phyloP scores from a whole-genome alignment of 1,140 invertebrate genomes.

The Lepidurus couesii region DNA sequence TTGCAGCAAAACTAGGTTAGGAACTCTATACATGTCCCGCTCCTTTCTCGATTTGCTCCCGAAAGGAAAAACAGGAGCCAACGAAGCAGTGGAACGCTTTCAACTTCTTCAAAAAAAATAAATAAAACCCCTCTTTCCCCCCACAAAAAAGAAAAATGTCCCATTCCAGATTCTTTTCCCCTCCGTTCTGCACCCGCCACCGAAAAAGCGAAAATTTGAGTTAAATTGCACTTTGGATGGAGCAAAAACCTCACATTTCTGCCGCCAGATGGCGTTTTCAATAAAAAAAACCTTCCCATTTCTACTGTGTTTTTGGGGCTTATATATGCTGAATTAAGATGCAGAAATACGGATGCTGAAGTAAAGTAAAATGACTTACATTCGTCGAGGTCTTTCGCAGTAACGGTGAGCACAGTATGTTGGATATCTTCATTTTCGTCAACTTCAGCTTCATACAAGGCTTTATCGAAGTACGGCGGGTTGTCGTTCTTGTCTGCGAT shows the following conservation, averaged over 20 bases:
- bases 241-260: background rate
- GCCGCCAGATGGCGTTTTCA: background rate
- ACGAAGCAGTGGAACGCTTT: background rate
- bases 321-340: background rate
- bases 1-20: background rate
- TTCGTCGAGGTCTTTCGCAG: conserved; percentile 96
- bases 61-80: background rate
- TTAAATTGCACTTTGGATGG: background rate
- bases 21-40: background rate
- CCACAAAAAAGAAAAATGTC: too few species aligned
- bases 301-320: background rate
- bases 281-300: background rate
- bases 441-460: conserved; percentile 90
- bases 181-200: too few species aligned
- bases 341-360: conserved; percentile 27
- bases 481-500: conserved; percentile 91
- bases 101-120: background rate
- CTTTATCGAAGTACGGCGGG: conserved; percentile 92
- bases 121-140: too few species aligned
- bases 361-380: conserved; percentile 62
- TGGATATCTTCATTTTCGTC: conserved; percentile 97
- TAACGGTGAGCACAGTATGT: conserved; percentile 91
- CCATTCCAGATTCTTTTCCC: too few species aligned
- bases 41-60: background rate
- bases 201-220: background rate